Conservation (phyloP, 2,888 invertebrate species). For the Sisyra terminalis region DNA sequence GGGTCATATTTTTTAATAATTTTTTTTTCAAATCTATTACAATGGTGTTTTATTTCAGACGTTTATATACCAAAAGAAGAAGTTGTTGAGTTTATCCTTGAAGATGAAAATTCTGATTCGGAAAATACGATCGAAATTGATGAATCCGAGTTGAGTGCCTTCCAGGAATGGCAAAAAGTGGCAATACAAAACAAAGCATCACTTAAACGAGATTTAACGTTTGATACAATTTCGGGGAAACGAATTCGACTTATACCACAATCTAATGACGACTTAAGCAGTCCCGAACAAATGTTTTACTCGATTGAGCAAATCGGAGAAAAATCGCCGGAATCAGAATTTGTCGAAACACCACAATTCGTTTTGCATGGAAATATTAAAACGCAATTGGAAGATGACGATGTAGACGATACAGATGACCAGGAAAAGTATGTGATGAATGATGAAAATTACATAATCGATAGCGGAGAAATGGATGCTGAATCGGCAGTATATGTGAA, state of each 20-base stretch:
- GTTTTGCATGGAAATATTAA: too few species aligned
- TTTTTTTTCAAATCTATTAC: too few species aligned
- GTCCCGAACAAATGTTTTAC: neutral
- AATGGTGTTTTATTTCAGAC: too few species aligned
- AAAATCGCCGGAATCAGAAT: too few species aligned
- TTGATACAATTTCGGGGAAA: neutral
- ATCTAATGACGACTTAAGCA: neutral
- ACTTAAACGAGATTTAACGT: neutral
- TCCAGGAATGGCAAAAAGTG: constrained; percentile 6
- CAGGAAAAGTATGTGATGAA: neutral
- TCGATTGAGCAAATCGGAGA: neutral
- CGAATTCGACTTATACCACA: neutral
- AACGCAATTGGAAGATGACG: neutral
- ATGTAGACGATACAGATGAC: neutral
- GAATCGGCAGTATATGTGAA: neutral
- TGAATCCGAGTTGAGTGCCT: constrained; percentile 5
- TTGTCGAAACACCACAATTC: too few species aligned
- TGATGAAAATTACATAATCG: neutral
- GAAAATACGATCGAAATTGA: constrained; percentile 7
- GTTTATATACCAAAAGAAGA: neutral
- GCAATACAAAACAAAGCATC: neutral
- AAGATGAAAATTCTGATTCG: constrained; percentile 1
- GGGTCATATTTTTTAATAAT: too few species aligned
- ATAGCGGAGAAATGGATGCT: neutral
- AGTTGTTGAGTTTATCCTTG: constrained; percentile 2